Evolutionary conservation across 2,113 vertebrate genomes (phyloP).

Genomic region (Oenanthe oenanthe): DNA sequence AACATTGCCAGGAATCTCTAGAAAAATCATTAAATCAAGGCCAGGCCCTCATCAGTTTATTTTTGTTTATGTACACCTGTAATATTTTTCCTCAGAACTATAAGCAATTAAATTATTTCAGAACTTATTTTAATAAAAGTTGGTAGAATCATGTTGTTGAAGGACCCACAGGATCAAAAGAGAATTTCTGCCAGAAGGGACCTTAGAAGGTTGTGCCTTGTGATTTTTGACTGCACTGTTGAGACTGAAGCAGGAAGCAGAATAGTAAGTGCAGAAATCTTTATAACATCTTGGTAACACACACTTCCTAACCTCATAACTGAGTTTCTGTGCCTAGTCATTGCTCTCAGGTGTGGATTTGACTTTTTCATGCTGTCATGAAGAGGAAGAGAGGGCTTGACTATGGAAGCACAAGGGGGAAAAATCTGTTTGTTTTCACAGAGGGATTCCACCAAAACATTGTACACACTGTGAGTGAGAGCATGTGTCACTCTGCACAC

Average conservation of each 20-base stretch:
- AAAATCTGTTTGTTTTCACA: neutral
- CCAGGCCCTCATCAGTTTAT: neutral
- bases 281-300: neutral
- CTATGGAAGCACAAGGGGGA: neutral
- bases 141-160: neutral
- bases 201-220: neutral
- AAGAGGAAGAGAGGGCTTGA: neutral
- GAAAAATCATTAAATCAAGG: neutral
- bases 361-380: too few species aligned
- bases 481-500: accelerated
- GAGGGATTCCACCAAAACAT: neutral
- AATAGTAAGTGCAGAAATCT: neutral
- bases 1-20: neutral
- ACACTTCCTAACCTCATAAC: neutral
- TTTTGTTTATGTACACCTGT: neutral
- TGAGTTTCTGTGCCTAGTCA: neutral
- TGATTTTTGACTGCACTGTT: neutral
- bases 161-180: neutral
- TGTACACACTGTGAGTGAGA: neutral
- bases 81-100: neutral
- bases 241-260: neutral
- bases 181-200: neutral
- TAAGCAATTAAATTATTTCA: neutral
- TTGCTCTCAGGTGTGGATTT: accelerated
- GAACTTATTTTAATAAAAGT: neutral